Evolutionary conservation across 2,888 invertebrate genomes (phyloP), one percentile per base, ranked within the genome.

Genomic region (Petrolisthes cinctipes): DNA sequence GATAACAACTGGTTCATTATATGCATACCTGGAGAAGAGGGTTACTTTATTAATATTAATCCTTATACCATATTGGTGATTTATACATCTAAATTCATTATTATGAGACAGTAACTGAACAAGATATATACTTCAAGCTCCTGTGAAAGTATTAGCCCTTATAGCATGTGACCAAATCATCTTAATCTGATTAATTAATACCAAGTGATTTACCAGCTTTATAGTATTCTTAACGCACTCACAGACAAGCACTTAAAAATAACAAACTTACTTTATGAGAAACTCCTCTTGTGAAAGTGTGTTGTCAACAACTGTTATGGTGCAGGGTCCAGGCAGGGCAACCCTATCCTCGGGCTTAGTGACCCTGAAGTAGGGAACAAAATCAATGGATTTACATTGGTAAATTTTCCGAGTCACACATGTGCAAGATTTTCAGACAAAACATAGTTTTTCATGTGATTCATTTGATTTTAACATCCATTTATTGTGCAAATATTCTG

Each of bases 241-340:
- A 37, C 37, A 37, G 1, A 37, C 37, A 37, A 37, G 37, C 37
- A 37, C 37, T 37, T 37, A 37, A 37, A 37, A 0, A 57, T 9
- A 53, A 78, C 14, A 1, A n/a, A 20, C 7, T 75, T 86, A 90
- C 80, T 78, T 75, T 37, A 57, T 6, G 20, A 90, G 53, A 78
- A 90, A 90, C 14, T 86, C 76, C 11, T 86, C 86, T 66, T 90
- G 86, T 56, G 78, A 78, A 6, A 90, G 54, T 14, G 85, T 53
- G 54, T 75, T 61, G 66, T 90, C 90, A 20, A 68, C 61, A 11
- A 86, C 84, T 4, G 53, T 56, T 17, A 90, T 86, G 61, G 86
- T 88, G 66, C 90, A 90, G 1, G 88, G 88, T 23, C 90, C 90
- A 54, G 89, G 90, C 14, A 79, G 78, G 23, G 86, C 88, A 20